Base-by-base conservation (phyloP, 1,140 invertebrate genomes). In the Lethrus apterus region DNA sequence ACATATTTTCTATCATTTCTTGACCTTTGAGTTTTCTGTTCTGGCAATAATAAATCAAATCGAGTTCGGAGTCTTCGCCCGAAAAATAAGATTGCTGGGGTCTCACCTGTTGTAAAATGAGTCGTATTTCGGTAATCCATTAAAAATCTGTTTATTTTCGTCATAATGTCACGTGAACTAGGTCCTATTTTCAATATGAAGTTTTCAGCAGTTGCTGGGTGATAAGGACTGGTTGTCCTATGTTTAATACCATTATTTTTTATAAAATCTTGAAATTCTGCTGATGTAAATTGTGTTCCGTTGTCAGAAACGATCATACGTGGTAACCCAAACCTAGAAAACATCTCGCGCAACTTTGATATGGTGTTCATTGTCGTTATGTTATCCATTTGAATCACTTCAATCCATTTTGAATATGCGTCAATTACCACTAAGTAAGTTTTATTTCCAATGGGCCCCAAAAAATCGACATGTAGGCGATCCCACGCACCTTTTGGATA, bases 381-480 rank as follows among this genome's bases (percentile, higher is more conserved):
- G 24, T 31, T 38, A 2, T 8, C 20, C 40, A 52, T 46, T 20
- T 9, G 5, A 41, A 17, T 33, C 2, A 70, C 54, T 53, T 72
- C 65, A 14, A 62, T 52, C 64, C 65, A 72, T 52, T 67, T 70
- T 0, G 64, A 65, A 45, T 58, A 64, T 1, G 66, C 42, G 56
- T 74, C 71, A 0, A 67, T 56, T 2, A 70, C 43, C 14, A 74
- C 57, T 9, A 72, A 44, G 49, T 66, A 73, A 47, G 51, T 63
- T 41, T 62, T 51, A 0, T 55, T 56, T 21, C 59, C 30, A 33
- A 67, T 63, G n/a, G 65, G 70, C 10, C 70, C 69, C 3, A 67
- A 64, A 55, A 70, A 74, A 52, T 75, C 75, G 0, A 70, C 57
- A 50, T 76, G 71, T 0, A 75, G 34, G 38, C 72, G 45, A 9